A percentile compares a stretch with the other conserved stretches of the same genome.
Evolutionary conservation across 2,888 invertebrate genomes (phyloP).

Genomic region (Deilephila elpenor): DNA sequence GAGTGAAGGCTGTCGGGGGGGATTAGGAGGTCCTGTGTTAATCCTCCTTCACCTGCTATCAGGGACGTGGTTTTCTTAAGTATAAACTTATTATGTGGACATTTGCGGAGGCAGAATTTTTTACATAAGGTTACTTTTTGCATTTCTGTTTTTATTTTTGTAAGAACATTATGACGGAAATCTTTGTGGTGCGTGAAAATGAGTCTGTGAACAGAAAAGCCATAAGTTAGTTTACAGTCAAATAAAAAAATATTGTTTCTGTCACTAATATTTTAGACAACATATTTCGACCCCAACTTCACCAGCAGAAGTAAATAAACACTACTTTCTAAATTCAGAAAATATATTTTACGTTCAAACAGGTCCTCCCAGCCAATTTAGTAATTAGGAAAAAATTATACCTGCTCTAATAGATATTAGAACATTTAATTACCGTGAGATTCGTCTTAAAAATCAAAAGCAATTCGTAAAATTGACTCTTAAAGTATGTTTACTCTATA

Average conservation of each 20-base stretch:
- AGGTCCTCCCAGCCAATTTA: neutral
- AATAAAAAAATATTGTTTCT: too few relatives aligned
- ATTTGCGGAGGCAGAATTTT: neutral
- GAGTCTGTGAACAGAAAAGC: too few relatives aligned
- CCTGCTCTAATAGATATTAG: conserved; percentile 16
- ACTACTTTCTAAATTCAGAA: neutral
- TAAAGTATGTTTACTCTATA: conserved; percentile 72
- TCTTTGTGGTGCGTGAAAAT: too few relatives aligned
- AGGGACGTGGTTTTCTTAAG: neutral
- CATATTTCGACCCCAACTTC: too few relatives aligned
- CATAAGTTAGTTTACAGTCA: too few relatives aligned
- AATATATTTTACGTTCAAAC: neutral
- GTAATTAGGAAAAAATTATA: neutral
- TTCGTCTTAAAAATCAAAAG: conserved; percentile 2
- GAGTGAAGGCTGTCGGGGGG: conserved; percentile 68
- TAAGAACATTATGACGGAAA: too few relatives aligned
- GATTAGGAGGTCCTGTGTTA: conserved; percentile 50
- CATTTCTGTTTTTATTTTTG: too few relatives aligned
- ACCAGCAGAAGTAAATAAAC: neutral
- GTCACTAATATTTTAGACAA: too few relatives aligned
- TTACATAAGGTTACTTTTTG: too few relatives aligned
- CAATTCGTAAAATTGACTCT: conserved; percentile 57
- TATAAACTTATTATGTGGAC: neutral
- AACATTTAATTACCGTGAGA: conserved; percentile 29
- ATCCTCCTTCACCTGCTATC: neutral